A percentile compares a stretch with the other conserved stretches of the same genome.
phyloP scores from a whole-genome alignment of 2,113 vertebrate genomes.

The Elanoides forficatus region DNA sequence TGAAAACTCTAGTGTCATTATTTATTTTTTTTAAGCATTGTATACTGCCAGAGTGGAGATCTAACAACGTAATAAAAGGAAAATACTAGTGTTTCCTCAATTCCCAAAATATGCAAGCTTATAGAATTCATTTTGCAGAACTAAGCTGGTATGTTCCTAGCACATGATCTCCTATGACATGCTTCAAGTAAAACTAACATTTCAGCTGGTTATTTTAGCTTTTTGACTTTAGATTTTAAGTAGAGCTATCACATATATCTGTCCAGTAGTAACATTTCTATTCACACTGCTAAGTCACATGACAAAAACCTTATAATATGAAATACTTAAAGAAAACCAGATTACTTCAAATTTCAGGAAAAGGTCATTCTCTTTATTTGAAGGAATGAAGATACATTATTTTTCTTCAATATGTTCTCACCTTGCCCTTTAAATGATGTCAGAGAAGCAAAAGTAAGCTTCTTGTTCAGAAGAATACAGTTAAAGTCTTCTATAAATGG shows the following conservation, averaged over 20 bases:
- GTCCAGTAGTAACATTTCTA: neutral
- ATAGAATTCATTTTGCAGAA: neutral
- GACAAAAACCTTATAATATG: neutral
- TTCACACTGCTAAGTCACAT: neutral
- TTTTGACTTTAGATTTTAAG: neutral
- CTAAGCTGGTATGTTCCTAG: neutral
- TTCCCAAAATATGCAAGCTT: neutral
- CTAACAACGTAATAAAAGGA: neutral
- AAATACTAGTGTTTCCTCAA: neutral
- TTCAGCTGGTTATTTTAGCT: neutral
- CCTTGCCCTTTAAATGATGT: neutral
- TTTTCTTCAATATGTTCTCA: neutral
- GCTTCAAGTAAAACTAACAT: neutral
- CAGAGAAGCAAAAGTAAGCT: neutral
- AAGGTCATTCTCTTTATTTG: neutral
- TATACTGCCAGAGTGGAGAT: neutral
- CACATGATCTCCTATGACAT: neutral
- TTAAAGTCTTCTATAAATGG: neutral
- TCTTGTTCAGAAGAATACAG: neutral
- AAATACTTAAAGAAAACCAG: neutral
- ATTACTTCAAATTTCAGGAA: neutral
- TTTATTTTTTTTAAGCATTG: neutral
- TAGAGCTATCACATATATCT: neutral
- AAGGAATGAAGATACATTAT: neutral
- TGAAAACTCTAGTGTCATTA: neutral